Conservation (phyloP, 2,113 vertebrate species). For the Semnornis frantzii region DNA sequence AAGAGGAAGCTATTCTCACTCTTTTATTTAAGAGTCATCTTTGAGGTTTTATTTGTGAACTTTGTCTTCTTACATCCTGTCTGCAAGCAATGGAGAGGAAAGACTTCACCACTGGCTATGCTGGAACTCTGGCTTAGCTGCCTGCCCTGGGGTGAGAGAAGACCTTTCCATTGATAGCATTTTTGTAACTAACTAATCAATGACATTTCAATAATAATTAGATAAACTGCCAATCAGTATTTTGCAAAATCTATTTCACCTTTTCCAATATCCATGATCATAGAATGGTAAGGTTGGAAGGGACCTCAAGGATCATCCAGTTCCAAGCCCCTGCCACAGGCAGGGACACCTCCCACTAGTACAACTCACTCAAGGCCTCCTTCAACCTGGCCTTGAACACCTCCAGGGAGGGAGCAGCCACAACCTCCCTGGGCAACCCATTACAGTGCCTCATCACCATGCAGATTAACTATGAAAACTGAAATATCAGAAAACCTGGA, state of each 20-base stretch:
- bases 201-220: not conserved
- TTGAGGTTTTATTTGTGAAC: not conserved
- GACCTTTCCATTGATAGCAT: not conserved
- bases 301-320: too few species aligned
- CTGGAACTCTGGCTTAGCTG: not conserved
- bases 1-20: not conserved
- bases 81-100: not conserved
- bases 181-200: not conserved
- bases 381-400: too few species aligned
- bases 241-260: not conserved
- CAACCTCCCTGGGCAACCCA: too few species aligned
- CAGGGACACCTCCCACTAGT: too few species aligned
- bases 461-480: not conserved
- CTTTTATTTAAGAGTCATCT: not conserved
- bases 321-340: too few species aligned
- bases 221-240: fast-evolving
- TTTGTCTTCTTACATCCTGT: not conserved
- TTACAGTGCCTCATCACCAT: not conserved
- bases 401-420: too few species aligned
- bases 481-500: not conserved
- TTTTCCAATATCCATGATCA: not conserved
- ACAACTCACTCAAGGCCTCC: too few species aligned
- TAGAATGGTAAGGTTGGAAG: too few species aligned
- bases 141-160: not conserved
- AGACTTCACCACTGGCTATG: not conserved